phyloP scores from a whole-genome alignment of 2,888 invertebrate species.

The Diadromus collaris region DNA sequence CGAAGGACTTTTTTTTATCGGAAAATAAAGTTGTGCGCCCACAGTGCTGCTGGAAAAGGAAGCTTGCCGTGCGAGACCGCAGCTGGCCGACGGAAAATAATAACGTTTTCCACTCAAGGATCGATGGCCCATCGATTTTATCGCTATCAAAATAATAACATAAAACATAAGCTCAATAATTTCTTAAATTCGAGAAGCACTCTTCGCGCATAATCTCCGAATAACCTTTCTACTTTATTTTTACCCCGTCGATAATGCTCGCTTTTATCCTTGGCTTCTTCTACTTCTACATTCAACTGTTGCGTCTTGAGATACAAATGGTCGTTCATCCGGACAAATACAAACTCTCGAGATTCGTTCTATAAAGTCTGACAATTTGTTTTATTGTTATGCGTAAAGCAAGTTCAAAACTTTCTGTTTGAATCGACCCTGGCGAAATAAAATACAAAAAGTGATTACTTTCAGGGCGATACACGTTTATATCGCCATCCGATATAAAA shows the following conservation, averaged over 20 bases:
- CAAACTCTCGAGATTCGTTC: slow-evolving; percentile 72
- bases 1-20: background rate
- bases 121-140: background rate
- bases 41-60: background rate
- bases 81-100: background rate
- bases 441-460: no score
- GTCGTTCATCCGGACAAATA: slow-evolving; percentile 70
- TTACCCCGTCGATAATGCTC: slow-evolving; percentile 66
- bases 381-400: background rate
- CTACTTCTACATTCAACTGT: slow-evolving; percentile 73
- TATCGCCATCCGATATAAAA: no score
- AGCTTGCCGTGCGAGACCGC: background rate
- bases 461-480: no score
- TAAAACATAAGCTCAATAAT: background rate
- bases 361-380: slow-evolving; percentile 59
- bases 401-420: slow-evolving; percentile 11
- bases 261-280: slow-evolving; percentile 74
- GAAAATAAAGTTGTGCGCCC: background rate
- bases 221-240: background rate
- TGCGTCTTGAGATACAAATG: slow-evolving; percentile 76
- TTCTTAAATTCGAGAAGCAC: background rate
- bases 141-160: background rate
- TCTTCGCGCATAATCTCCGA: background rate
- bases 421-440: slow-evolving; percentile 8
- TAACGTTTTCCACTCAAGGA: background rate